These are phyloP conservation scores for Cephus sareptanus DNA, from an alignment of 2,888 invertebrate species.

Conservation along the genomic window DNA sequence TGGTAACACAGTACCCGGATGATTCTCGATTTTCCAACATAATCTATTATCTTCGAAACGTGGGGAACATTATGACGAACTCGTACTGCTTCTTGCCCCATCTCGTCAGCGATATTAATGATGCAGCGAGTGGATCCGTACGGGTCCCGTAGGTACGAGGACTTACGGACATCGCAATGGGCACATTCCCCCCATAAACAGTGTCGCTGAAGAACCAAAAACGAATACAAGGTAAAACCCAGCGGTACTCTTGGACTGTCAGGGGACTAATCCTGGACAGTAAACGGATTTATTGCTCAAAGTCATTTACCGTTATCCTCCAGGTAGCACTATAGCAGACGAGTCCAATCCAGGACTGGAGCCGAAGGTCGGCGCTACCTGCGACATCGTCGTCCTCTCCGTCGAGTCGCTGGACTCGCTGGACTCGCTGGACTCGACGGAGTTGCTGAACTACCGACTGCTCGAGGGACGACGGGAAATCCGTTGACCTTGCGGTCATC, in stretches of 20 bases:
- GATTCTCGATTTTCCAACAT: background rate
- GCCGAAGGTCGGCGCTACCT: background rate
- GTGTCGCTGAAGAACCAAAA: background rate
- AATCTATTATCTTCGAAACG: background rate
- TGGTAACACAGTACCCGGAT: background rate
- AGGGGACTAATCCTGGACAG: constrained; percentile 24
- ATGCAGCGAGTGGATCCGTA: background rate
- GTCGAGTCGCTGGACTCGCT: constrained; percentile 10
- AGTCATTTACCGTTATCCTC: constrained; percentile 26
- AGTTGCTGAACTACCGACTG: background rate
- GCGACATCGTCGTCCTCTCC: constrained; percentile 35
- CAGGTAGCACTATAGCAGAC: background rate
- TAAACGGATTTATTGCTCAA: constrained; percentile 33
- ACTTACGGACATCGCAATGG: background rate
- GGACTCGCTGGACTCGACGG: no score
- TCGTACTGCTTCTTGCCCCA: background rate
- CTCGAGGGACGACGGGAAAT: constrained; percentile 32
- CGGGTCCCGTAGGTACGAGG: background rate
- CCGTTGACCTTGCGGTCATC: constrained; percentile 48
- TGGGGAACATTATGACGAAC: background rate
- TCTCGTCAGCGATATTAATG: background rate
- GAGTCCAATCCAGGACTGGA: background rate
- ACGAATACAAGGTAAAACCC: background rate
- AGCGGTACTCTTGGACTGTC: constrained; percentile 5
- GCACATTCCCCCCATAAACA: background rate